phyloP scores from a whole-genome alignment of 2,113 vertebrate genomes.

The Sinocyclocheilus maitianheensis region DNA sequence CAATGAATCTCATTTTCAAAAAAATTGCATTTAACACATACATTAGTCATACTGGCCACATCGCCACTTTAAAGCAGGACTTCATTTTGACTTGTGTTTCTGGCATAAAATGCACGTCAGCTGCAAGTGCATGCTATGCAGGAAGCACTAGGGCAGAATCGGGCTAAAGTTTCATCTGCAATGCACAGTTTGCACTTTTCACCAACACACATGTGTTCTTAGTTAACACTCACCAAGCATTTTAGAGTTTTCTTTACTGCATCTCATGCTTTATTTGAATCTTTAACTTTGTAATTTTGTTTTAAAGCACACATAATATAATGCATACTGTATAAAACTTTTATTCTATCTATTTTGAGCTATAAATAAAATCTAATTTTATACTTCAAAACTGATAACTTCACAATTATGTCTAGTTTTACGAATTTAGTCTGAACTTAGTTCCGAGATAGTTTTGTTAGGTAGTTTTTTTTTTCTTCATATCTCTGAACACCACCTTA shows the following conservation, averaged over 20 bases:
- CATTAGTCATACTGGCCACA: not conserved
- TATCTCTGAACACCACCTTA: not conserved
- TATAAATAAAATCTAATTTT: not conserved
- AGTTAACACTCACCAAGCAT: not conserved
- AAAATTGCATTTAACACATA: not conserved
- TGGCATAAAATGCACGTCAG: slow-evolving; percentile 10
- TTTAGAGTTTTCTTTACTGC: not conserved
- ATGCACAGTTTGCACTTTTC: slow-evolving; percentile 46
- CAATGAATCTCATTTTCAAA: not conserved
- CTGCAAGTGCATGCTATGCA: slow-evolving; percentile 15
- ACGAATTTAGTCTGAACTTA: not conserved
- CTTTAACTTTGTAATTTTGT: not conserved
- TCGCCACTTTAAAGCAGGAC: not conserved
- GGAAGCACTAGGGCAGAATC: slow-evolving; percentile 13
- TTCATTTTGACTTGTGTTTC: slow-evolving; percentile 24
- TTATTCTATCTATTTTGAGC: not conserved
- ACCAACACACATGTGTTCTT: not conserved
- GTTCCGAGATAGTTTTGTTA: not conserved
- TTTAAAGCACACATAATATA: not conserved
- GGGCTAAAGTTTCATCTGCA: slow-evolving; percentile 34
- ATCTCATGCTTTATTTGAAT: not conserved
- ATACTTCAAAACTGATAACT: not conserved
- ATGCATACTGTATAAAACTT: not conserved
- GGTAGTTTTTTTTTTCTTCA: not conserved
- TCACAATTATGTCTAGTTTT: too few relatives aligned